A percentile compares a stretch with the other conserved stretches of the same genome.
These are phyloP conservation scores for Scomber colias DNA, from an alignment of 2,113 vertebrate species.

Conservation along the genomic window DNA sequence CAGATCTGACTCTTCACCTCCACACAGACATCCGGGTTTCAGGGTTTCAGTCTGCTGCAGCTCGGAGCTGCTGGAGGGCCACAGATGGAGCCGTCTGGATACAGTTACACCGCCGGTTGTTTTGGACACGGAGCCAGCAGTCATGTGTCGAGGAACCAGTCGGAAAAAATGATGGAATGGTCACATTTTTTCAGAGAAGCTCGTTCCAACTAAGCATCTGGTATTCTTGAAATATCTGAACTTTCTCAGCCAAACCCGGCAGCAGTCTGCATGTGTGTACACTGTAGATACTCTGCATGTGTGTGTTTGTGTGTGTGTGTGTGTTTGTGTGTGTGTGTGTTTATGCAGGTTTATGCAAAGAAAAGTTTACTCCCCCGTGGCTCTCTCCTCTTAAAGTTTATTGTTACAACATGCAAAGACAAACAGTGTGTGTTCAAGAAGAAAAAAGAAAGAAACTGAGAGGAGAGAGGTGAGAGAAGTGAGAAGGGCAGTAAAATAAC, in stretches of 20 bases:
- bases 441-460: constrained; percentile 4
- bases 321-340: constrained; percentile 15
- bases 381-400: background rate
- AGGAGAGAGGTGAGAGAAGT: background rate
- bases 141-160: constrained; percentile 59
- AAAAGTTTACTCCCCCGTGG: background rate
- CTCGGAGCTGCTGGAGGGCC: background rate
- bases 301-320: background rate
- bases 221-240: constrained; percentile 68
- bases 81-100: constrained; percentile 36
- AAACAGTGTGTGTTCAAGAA: background rate
- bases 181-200: constrained; percentile 51
- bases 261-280: constrained; percentile 21
- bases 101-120: constrained; percentile 41
- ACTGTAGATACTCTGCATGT: too few species aligned
- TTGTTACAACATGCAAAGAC: background rate
- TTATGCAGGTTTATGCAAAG: background rate
- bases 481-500: constrained; percentile 21
- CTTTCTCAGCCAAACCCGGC: background rate
- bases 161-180: constrained; percentile 74
- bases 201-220: constrained; percentile 75
- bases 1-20: too few species aligned
- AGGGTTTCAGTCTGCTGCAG: background rate
- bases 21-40: background rate
- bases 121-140: constrained; percentile 43